Conservation (phyloP, 1,140 invertebrate species). For the Procambarus clarkii region DNA sequence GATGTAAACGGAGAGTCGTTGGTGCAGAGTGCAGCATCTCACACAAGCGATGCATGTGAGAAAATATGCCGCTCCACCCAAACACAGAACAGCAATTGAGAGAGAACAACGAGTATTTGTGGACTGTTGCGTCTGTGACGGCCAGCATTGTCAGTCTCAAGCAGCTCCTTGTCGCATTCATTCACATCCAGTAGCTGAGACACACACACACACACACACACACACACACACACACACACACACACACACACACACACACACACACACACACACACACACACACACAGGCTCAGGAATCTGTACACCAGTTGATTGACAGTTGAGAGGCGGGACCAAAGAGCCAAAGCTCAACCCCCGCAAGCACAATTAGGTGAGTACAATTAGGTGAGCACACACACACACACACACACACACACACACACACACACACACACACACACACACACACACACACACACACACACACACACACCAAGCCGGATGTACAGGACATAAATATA, state of each 20-base stretch:
- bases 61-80: background rate
- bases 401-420: too few species aligned
- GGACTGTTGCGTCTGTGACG: background rate
- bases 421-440: conserved; percentile 20
- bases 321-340: too few species aligned
- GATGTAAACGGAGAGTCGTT: background rate
- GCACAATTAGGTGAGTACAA: too few species aligned
- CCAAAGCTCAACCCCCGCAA: too few species aligned
- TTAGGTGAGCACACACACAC: too few species aligned
- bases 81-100: background rate
- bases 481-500: background rate
- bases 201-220: conserved; percentile 42
- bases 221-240: conserved; percentile 43
- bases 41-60: background rate
- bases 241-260: conserved; percentile 41
- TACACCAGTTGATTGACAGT: too few species aligned
- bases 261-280: conserved; percentile 27
- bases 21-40: background rate
- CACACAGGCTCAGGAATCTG: too few species aligned
- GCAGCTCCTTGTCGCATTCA: background rate
- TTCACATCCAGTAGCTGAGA: background rate
- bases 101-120: background rate
- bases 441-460: conserved; percentile 24
- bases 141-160: background rate
- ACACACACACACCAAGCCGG: background rate